Evolutionary conservation across 2,113 vertebrate species (phyloP), one percentile per base, ranked within the genome.

Genomic region (Sinocyclocheilus grahami): DNA sequence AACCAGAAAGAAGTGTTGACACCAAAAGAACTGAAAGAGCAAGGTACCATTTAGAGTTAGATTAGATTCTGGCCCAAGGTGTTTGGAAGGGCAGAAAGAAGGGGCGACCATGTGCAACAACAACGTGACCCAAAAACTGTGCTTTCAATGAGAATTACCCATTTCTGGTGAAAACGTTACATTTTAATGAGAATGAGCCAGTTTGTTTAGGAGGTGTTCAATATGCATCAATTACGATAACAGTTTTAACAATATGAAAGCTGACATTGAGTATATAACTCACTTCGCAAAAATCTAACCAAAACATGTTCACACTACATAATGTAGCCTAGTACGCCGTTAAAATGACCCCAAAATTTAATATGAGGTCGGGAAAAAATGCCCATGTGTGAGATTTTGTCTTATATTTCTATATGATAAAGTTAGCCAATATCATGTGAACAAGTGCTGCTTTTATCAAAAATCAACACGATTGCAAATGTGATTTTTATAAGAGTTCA

Each of bases 51-150:
- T 65, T 42, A 46, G 60, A 65, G 78, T 24, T 18, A 24, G 55
- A 62, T 62, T 79, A 60, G 77, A 60, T 78, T 78, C 53, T 3
- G 53, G 77, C 77, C 53, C 77, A 79, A 39, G 30, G 77, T 58
- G 51, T 58, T 37, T 22, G 76, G 9, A 78, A 58, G 51, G 27
- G 27, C 72, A 75, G 4, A 46, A 42, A 11, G 37, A 72, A 42
- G 18, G 37, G 9, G 37, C 8, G 69, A 77, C 42, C n/a, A 6
- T 76, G 1, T 76, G 42, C 42, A 27, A 24, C 24, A 10, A 77
- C 24, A 30, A 72, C 12, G 39, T 75, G 2, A 75, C 22, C 60
- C 22, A 75, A 24, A 14, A 24, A 46, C 71, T 0, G 12, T 75
- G 22, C 39, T 74, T 46, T n/a, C 39, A 46, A 13, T 46, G 11